A percentile compares a stretch with the other conserved stretches of the same genome.
phyloP scores from a whole-genome alignment of 1,140 invertebrate genomes.

The Pachyrhynchus sulphureomaculatus region DNA sequence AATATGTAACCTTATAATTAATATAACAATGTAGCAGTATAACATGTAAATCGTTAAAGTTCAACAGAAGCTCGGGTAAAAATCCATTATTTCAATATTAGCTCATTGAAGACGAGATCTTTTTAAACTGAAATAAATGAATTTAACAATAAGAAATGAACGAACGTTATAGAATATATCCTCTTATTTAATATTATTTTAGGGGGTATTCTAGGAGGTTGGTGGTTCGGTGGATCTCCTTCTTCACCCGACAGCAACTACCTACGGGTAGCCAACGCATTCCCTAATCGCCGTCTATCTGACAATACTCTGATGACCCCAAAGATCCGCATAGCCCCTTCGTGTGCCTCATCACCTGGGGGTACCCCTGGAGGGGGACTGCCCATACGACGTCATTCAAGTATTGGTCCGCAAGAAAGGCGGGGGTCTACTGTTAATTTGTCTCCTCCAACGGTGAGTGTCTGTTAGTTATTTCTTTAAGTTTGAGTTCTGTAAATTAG shows the following conservation, averaged over 20 bases:
- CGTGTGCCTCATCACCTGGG: conserved; percentile 82
- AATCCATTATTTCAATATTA: too few species aligned
- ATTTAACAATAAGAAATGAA: too few species aligned
- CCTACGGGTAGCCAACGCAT: conserved; percentile 76
- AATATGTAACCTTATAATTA: too few species aligned
- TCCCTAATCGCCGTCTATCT: conserved; percentile 81
- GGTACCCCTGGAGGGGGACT: conserved; percentile 79
- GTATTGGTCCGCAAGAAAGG: conserved; percentile 83
- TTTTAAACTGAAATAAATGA: too few species aligned
- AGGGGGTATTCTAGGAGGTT: conserved; percentile 67
- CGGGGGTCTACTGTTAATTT: conserved; percentile 82
- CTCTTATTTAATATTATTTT: too few species aligned
- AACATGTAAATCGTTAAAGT: too few species aligned
- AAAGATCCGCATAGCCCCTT: conserved; percentile 80
- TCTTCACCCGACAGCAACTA: conserved; percentile 84
- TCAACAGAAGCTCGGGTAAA: too few species aligned
- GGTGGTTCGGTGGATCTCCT: conserved; percentile 73
- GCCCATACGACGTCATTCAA: conserved; percentile 83
- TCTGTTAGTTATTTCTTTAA: neutral
- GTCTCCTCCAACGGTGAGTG: conserved; percentile 81
- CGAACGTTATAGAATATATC: too few species aligned
- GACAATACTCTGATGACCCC: conserved; percentile 91
- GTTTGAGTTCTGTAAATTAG: too few species aligned
- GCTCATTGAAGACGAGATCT: too few species aligned
- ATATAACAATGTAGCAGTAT: too few species aligned